Evolutionary conservation across 2,888 invertebrate genomes (phyloP).

Genomic region (Proisotoma minuta): DNA sequence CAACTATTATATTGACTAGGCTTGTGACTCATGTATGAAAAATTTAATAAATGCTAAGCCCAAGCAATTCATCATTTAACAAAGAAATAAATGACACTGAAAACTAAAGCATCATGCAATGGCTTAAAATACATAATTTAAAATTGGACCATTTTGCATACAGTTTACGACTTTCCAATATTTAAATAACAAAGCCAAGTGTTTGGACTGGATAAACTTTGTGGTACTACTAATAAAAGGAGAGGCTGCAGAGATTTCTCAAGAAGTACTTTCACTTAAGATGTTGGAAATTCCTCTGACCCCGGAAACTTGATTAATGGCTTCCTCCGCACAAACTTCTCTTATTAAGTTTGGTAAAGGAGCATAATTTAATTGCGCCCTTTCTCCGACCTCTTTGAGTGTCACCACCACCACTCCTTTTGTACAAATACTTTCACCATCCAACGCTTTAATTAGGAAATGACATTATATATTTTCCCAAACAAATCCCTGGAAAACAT

Average conservation of each 20-base stretch:
- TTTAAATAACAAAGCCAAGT: no score
- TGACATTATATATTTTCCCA: neutral
- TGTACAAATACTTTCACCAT: neutral
- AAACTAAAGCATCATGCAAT: no score
- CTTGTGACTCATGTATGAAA: conserved; percentile 14
- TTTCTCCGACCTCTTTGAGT: no score
- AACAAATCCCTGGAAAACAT: neutral
- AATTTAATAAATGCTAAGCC: conserved; percentile 14
- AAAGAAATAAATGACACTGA: no score
- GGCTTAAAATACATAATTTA: no score
- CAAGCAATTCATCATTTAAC: neutral
- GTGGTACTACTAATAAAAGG: no score
- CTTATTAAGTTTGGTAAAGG: neutral
- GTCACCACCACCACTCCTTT: no score
- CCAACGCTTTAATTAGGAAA: neutral
- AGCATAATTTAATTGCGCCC: neutral
- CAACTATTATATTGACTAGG: neutral
- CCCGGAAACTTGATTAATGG: conserved; percentile 13
- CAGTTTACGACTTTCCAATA: no score
- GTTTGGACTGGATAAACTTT: no score
- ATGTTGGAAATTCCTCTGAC: conserved; percentile 4
- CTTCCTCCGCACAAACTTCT: neutral
- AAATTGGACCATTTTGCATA: no score
- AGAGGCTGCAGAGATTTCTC: no score
- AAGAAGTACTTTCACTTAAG: neutral